phyloP scores from a whole-genome alignment of 2,888 invertebrate genomes.

The Morpho achilles region DNA sequence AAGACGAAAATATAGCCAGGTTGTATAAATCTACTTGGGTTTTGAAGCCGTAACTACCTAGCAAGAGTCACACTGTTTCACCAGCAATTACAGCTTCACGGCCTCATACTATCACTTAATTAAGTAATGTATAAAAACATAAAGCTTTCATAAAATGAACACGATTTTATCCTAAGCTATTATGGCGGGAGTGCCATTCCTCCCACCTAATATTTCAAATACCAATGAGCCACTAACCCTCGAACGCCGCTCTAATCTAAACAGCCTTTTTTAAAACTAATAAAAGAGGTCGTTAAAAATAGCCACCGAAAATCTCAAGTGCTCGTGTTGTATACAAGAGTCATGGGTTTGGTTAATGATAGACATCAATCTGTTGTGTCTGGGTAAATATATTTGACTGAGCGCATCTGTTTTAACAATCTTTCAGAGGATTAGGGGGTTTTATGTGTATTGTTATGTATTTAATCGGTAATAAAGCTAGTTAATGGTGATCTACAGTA shows the following conservation, averaged over 20 bases:
- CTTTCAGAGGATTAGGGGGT: constrained; percentile 28
- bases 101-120: no score
- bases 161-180: constrained; percentile 20
- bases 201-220: constrained; percentile 67
- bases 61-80: no score
- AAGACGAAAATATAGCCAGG: no score
- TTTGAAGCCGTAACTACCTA: no score
- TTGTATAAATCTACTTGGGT: no score
- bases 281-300: constrained; percentile 75
- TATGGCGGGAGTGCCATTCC: constrained; percentile 48
- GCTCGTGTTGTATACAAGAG: constrained; percentile 60
- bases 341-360: constrained; percentile 55
- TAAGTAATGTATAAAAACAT: no score
- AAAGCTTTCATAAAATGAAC: background rate
- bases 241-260: constrained; percentile 68
- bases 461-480: constrained; percentile 2
- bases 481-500: constrained; percentile 2
- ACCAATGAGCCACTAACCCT: constrained; percentile 65
- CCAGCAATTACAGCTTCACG: no score
- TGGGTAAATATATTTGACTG: constrained; percentile 48
- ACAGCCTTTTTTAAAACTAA: constrained; percentile 77
- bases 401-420: constrained; percentile 49
- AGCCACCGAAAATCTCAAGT: constrained; percentile 74
- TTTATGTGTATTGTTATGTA: constrained; percentile 23
- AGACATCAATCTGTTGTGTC: constrained; percentile 59